Evolutionary conservation across 2,888 invertebrate genomes (phyloP).

Genomic region (Melanargia galathea): DNA sequence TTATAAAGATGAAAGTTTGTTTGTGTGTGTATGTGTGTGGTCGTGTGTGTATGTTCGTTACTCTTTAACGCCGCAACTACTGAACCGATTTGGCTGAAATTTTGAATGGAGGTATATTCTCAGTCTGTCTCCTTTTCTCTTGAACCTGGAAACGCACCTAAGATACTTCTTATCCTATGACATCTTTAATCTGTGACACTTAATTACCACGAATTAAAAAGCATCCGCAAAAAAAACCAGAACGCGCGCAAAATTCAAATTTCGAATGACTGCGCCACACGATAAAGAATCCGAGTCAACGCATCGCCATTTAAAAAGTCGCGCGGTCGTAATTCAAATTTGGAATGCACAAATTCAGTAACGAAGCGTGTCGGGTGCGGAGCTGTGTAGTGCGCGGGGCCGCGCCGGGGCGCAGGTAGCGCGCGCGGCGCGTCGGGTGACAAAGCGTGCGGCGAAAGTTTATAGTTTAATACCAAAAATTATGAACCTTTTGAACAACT

Average conservation of each 20-base stretch:
- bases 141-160: too few species aligned
- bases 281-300: slow-evolving; percentile 33
- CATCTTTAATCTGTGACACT: too few species aligned
- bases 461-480: slow-evolving; percentile 18
- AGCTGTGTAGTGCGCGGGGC: slow-evolving; percentile 44
- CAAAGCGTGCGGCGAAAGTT: slow-evolving; percentile 48
- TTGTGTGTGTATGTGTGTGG: too few species aligned
- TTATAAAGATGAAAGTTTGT: too few species aligned
- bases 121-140: too few species aligned
- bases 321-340: slow-evolving; percentile 67
- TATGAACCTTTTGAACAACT: slow-evolving; percentile 7
- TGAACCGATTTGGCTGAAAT: too few species aligned
- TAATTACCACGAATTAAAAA: too few species aligned
- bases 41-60: too few species aligned
- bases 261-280: slow-evolving; percentile 6
- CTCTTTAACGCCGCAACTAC: too few species aligned
- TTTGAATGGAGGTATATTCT: too few species aligned
- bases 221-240: too few species aligned
- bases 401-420: slow-evolving; percentile 55
- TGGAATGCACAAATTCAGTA: slow-evolving; percentile 72
- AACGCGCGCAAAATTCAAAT: slow-evolving; percentile 1
- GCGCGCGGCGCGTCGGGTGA: slow-evolving; percentile 52
- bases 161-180: too few species aligned
- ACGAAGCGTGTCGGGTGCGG: slow-evolving; percentile 64
- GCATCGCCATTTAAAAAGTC: slow-evolving; percentile 40